phyloP scores from a whole-genome alignment of 2,113 vertebrate species.

The Rhineura floridana region DNA sequence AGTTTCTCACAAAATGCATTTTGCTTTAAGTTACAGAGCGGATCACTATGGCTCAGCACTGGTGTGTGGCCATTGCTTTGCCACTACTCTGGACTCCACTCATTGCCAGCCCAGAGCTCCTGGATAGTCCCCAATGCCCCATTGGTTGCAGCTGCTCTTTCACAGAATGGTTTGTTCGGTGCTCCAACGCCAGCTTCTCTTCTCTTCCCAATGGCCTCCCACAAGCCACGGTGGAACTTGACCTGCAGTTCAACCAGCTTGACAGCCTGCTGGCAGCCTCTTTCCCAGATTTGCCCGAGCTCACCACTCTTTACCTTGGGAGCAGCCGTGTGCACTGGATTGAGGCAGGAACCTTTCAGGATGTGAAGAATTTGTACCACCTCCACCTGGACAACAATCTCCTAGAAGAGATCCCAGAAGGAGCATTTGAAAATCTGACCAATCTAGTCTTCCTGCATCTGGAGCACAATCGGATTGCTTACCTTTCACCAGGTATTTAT shows the following conservation, averaged over 20 bases:
- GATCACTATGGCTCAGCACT: neutral
- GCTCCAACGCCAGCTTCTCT: constrained; percentile 6
- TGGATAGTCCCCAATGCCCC: fast-evolving
- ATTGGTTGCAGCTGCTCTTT: neutral
- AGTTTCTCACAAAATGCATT: neutral
- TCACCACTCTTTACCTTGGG: neutral
- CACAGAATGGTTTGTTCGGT: fast-evolving
- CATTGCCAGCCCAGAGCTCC: neutral
- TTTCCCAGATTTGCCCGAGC: neutral
- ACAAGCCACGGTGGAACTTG: neutral
- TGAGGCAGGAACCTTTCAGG: neutral
- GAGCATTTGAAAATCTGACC: constrained; percentile 28
- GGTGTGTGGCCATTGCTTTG: neutral
- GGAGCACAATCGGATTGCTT: constrained; percentile 38
- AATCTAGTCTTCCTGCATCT: constrained; percentile 36
- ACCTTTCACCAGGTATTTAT: constrained; percentile 35
- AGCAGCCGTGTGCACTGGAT: neutral
- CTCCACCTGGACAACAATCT: constrained; percentile 33
- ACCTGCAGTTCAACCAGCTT: constrained; percentile 13
- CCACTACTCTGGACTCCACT: neutral
- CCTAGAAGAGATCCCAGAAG: constrained; percentile 8
- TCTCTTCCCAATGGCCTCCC: neutral
- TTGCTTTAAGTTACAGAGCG: neutral
- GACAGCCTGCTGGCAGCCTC: fast-evolving
- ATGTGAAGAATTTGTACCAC: neutral